A percentile compares a stretch with the other conserved stretches of the same genome.
Conservation (phyloP, 2,888 invertebrate species). For the Sepiola atlantica region DNA sequence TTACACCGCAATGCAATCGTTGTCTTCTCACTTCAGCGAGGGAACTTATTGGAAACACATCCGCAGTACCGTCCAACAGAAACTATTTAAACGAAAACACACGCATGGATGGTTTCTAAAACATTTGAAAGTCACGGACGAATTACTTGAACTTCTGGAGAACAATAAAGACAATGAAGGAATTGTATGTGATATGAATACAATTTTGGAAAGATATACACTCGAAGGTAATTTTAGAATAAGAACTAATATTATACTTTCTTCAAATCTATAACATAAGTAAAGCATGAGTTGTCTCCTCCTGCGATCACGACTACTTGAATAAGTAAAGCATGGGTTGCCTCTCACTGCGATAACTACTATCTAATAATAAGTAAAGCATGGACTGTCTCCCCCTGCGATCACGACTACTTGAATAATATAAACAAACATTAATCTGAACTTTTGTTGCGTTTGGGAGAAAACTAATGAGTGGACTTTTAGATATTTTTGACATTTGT, state of each 20-base stretch:
- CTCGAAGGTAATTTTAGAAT: slow-evolving; percentile 14
- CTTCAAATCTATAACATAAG: background rate
- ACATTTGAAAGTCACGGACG: background rate
- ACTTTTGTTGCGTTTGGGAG: too few species aligned
- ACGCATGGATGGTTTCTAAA: background rate
- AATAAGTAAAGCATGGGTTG: too few species aligned
- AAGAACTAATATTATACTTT: background rate
- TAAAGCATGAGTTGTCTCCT: too few species aligned
- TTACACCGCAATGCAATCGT: too few species aligned
- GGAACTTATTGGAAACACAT: slow-evolving; percentile 37
- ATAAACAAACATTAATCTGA: too few species aligned
- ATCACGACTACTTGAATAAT: too few species aligned
- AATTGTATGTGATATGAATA: background rate
- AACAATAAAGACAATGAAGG: background rate
- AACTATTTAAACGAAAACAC: background rate
- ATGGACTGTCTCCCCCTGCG: too few species aligned
- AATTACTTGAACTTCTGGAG: background rate
- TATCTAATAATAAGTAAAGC: too few species aligned
- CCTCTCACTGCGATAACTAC: too few species aligned
- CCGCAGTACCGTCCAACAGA: slow-evolving; percentile 35
- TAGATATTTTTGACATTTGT: too few species aligned
- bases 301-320: too few species aligned
- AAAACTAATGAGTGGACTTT: too few species aligned
- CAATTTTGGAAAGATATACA: slow-evolving; percentile 14
- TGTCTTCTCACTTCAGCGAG: background rate